phyloP scores from a whole-genome alignment of 2,888 invertebrate species.

The Suillia variegata region DNA sequence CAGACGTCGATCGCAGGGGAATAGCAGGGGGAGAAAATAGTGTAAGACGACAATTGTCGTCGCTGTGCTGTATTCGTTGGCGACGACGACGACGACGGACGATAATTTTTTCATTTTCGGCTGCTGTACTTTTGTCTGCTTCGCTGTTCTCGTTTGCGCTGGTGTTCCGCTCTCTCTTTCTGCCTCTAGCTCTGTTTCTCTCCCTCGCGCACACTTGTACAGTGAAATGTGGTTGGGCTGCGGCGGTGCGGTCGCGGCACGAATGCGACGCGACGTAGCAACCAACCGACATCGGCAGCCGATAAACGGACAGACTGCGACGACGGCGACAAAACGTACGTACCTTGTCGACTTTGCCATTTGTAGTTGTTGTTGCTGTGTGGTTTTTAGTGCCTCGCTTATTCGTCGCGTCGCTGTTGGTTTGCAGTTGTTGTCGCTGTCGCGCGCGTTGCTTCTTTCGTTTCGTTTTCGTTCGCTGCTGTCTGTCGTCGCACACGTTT shows the following conservation, averaged over 20 bases:
- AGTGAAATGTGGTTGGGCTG: neutral
- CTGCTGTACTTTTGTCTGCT: slow-evolving; percentile 16
- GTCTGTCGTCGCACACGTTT: slow-evolving; percentile 17
- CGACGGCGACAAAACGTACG: no score
- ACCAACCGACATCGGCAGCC: slow-evolving; percentile 13
- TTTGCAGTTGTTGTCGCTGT: slow-evolving; percentile 12
- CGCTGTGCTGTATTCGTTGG: no score
- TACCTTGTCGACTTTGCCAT: no score
- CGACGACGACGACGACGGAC: no score
- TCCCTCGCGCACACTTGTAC: no score
- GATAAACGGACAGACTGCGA: no score
- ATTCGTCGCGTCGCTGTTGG: slow-evolving; percentile 3
- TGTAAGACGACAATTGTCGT: no score
- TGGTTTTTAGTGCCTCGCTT: slow-evolving; percentile 2
- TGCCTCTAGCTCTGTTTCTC: no score
- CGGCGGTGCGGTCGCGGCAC: slow-evolving; percentile 26
- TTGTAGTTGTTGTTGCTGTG: slow-evolving; percentile 9
- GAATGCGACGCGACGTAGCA: slow-evolving; percentile 24
- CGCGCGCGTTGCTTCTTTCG: neutral
- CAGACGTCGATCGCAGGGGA: neutral
- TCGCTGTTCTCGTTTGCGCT: slow-evolving; percentile 10
- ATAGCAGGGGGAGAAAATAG: no score
- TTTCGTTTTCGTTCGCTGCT: slow-evolving; percentile 18
- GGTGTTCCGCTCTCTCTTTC: no score
- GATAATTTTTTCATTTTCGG: no score